Conservation (phyloP, 2,113 vertebrate species). For the Phalacrocorax pelagicus region DNA sequence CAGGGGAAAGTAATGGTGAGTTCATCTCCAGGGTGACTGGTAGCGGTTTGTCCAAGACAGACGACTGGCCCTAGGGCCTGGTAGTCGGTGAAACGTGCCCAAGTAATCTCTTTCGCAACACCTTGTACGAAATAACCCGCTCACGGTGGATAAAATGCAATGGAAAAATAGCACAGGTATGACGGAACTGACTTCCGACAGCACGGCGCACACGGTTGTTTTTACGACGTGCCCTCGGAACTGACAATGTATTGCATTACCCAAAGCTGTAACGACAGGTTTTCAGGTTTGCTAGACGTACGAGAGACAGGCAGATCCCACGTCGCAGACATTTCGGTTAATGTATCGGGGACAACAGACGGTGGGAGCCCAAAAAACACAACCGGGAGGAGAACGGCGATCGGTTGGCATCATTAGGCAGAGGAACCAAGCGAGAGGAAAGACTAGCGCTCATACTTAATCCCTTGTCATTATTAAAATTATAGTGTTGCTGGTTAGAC, state of each 20-base stretch:
- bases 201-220: background rate
- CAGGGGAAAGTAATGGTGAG: background rate
- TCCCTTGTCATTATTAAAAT: slow-evolving; percentile 52
- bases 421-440: slow-evolving; percentile 7
- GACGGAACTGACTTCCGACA: background rate
- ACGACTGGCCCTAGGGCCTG: background rate
- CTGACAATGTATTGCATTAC: background rate
- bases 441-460: slow-evolving; percentile 32
- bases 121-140: background rate
- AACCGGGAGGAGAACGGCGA: background rate
- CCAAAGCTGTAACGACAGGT: slow-evolving; percentile 9
- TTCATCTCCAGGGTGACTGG: background rate
- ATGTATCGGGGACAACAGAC: background rate
- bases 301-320: background rate
- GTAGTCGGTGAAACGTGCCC: background rate
- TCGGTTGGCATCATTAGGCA: background rate
- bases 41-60: background rate
- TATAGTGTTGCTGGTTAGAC: background rate
- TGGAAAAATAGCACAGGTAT: background rate
- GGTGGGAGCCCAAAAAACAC: background rate
- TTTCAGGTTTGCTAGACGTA: background rate
- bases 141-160: background rate
- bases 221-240: background rate
- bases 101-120: background rate
- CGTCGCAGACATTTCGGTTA: background rate